These are phyloP conservation scores for Cerastoderma edule DNA, from an alignment of 2,888 invertebrate species.

Conservation along the genomic window DNA sequence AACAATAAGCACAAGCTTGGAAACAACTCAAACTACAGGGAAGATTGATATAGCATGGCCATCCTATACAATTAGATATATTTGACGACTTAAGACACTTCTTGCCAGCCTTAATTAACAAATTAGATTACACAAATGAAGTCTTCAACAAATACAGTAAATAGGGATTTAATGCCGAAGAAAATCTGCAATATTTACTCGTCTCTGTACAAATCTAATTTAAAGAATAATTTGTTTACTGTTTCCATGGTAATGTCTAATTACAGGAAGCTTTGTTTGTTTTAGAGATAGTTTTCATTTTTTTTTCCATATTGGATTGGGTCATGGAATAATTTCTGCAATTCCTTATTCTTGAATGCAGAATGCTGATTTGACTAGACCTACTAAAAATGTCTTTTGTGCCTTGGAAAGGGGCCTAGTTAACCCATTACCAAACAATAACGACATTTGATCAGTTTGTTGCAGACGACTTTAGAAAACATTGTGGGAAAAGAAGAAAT, in stretches of 20 bases:
- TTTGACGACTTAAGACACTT: constrained; percentile 17
- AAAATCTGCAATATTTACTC: constrained; percentile 15
- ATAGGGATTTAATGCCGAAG: constrained; percentile 12
- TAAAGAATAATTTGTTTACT: constrained; percentile 5
- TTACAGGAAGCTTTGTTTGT: no score
- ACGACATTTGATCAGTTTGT: no score
- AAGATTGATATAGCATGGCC: constrained; percentile 10
- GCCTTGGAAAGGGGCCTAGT: no score
- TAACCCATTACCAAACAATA: no score
- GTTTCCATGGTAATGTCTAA: constrained; percentile 3
- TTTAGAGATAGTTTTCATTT: not conserved
- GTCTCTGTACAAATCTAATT: constrained; percentile 12
- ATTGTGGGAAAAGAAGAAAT: no score
- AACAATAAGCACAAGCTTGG: no score
- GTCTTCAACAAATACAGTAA: constrained; percentile 7
- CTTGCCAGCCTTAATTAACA: constrained; percentile 13
- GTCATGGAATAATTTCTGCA: no score
- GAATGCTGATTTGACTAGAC: no score
- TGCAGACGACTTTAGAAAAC: no score
- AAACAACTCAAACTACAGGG: constrained; percentile 7
- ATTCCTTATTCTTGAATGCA: no score
- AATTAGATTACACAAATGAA: constrained; percentile 21
- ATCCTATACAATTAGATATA: constrained; percentile 19
- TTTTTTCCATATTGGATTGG: not conserved
- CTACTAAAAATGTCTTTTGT: no score